These are phyloP conservation scores for Ophraella communa DNA, from an alignment of 2,888 invertebrate genomes.

Conservation along the genomic window DNA sequence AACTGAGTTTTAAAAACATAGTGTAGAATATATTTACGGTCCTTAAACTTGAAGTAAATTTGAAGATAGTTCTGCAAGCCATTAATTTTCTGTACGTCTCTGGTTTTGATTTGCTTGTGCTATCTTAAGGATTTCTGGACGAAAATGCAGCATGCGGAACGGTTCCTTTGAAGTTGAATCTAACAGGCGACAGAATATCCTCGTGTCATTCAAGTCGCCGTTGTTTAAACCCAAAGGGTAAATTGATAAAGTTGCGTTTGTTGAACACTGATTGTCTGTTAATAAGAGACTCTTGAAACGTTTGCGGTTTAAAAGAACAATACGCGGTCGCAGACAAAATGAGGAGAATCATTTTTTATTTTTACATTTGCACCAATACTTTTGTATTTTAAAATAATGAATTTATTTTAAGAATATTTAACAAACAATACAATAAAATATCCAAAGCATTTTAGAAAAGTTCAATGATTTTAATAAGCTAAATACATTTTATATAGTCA, in stretches of 20 bases:
- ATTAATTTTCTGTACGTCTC: background rate
- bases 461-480: too few species aligned
- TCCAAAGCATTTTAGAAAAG: too few species aligned
- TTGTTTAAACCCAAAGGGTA: conserved; percentile 13
- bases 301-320: background rate
- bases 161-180: conserved; percentile 20
- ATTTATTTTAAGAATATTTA: too few species aligned
- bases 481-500: too few species aligned
- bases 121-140: conserved; percentile 14
- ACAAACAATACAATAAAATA: too few species aligned
- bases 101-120: conserved; percentile 10
- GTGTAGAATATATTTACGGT: too few species aligned
- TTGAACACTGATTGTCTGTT: conserved; percentile 15
- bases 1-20: too few species aligned
- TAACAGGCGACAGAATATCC: conserved; percentile 14
- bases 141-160: conserved; percentile 19
- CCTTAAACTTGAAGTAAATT: too few species aligned
- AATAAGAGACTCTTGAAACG: conserved; percentile 13
- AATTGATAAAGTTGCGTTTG: conserved; percentile 23
- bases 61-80: background rate
- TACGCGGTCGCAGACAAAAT: too few species aligned
- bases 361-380: too few species aligned
- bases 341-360: too few species aligned
- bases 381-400: too few species aligned
- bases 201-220: background rate